Evolutionary conservation across 1,140 invertebrate genomes (phyloP).

Genomic region (Cherax quadricarinatus): DNA sequence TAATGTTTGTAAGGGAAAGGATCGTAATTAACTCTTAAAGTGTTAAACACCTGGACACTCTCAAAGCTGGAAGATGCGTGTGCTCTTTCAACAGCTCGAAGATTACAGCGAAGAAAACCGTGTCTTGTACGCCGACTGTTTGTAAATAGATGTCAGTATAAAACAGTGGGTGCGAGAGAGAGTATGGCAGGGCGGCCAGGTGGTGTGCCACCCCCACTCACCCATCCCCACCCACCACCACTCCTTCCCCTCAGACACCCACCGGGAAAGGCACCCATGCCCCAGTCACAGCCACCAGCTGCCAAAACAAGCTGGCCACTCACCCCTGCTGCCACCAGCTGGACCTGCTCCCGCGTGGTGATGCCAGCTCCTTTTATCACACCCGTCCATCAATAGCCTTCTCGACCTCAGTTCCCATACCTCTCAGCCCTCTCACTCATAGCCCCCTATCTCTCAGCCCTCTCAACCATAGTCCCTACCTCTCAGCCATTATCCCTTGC

Average conservation of each 20-base stretch:
- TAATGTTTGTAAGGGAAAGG: too few relatives aligned
- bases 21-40: too few relatives aligned
- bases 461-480: background rate
- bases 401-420: background rate
- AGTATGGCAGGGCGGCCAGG: background rate
- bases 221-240: too few relatives aligned
- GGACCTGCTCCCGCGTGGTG: background rate
- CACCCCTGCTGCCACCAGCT: background rate
- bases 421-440: background rate
- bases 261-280: too few relatives aligned
- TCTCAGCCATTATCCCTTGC: background rate
- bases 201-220: background rate
- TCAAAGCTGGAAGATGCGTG: too few relatives aligned
- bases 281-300: background rate
- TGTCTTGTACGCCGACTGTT: background rate
- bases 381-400: background rate
- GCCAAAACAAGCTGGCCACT: background rate
- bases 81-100: too few relatives aligned
- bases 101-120: background rate
- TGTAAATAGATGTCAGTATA: background rate
- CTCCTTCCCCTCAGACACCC: too few relatives aligned
- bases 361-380: background rate
- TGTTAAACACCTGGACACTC: too few relatives aligned
- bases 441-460: background rate
- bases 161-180: too few relatives aligned